These are phyloP conservation scores for Thymallus thymallus DNA, from an alignment of 2,113 vertebrate genomes.

Conservation along the genomic window DNA sequence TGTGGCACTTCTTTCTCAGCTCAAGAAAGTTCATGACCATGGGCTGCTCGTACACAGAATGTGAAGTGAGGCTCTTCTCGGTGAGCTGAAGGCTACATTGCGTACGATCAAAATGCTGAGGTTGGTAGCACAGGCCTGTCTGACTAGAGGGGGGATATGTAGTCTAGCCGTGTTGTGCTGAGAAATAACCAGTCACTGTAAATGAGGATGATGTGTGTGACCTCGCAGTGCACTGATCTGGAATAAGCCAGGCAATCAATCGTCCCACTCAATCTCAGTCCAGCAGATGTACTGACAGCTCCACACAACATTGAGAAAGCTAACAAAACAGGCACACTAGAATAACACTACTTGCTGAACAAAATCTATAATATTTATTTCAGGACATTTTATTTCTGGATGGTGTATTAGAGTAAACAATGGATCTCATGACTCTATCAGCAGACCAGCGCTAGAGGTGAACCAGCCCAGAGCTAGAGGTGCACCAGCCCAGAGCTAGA, in stretches of 20 bases:
- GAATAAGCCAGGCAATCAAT: conserved; percentile 59
- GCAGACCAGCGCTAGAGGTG: background rate
- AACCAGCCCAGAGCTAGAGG: background rate
- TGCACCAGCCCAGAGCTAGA: background rate
- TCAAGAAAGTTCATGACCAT: conserved; percentile 39
- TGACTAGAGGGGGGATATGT: background rate
- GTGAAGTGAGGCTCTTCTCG: conserved; percentile 13
- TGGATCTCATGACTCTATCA: no score
- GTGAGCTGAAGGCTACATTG: conserved; percentile 28
- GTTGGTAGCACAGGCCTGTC: background rate
- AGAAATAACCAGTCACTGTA: conserved; percentile 33
- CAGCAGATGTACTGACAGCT: conserved; percentile 24
- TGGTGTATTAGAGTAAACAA: no score
- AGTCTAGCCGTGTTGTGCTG: conserved; percentile 16
- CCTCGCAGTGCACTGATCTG: conserved; percentile 51
- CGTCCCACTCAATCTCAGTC: conserved; percentile 38
- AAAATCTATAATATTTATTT: background rate
- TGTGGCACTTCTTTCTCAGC: conserved; percentile 32
- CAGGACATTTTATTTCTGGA: background rate
- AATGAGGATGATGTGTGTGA: conserved; percentile 33
- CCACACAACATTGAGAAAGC: conserved; percentile 11
- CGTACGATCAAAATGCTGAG: conserved; percentile 4
- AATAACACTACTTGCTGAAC: no score
- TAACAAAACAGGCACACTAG: background rate
- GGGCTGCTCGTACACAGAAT: conserved; percentile 20